Evolutionary conservation across 2,888 invertebrate species (phyloP).

Genomic region (Ophion ventricosus): DNA sequence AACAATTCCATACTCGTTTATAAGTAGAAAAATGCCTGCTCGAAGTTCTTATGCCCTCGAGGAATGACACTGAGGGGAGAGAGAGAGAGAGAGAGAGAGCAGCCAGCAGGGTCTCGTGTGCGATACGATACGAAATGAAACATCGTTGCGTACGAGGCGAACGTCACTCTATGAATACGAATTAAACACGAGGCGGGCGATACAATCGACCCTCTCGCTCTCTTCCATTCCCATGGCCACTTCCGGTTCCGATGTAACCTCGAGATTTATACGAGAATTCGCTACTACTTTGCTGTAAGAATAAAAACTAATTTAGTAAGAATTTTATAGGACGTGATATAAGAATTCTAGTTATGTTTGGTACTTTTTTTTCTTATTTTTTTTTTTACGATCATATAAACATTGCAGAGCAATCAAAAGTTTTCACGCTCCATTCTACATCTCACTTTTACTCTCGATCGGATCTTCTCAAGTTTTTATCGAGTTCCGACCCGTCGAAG

Average conservation of each 20-base stretch:
- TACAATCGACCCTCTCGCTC: conserved; percentile 24
- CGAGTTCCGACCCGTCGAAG: not conserved
- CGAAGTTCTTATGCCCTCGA: conserved; percentile 46
- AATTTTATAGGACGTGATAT: conserved; percentile 15
- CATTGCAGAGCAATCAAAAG: conserved; percentile 10
- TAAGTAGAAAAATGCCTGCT: conserved; percentile 47
- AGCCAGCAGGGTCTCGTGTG: conserved; percentile 15
- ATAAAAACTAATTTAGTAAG: conserved; percentile 15
- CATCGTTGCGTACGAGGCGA: conserved; percentile 41
- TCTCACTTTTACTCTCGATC: conserved; percentile 12
- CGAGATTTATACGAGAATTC: conserved; percentile 21
- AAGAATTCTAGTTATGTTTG: not conserved
- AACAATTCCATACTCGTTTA: conserved; percentile 45
- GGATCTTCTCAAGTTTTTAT: not conserved
- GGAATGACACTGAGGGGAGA: conserved; percentile 27
- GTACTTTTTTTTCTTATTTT: not conserved
- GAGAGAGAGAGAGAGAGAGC: not conserved
- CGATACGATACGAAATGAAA: conserved; percentile 45
- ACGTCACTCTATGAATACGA: conserved; percentile 57
- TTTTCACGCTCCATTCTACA: not conserved
- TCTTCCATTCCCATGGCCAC: conserved; percentile 52
- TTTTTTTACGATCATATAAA: conserved; percentile 25
- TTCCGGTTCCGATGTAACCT: conserved; percentile 55
- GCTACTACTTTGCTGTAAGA: not conserved
- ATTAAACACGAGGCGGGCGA: conserved; percentile 38